A percentile compares a stretch with the other conserved stretches of the same genome.
Evolutionary conservation across 1,140 invertebrate species (phyloP).

Genomic region (Zaprionus camerounensis): DNA sequence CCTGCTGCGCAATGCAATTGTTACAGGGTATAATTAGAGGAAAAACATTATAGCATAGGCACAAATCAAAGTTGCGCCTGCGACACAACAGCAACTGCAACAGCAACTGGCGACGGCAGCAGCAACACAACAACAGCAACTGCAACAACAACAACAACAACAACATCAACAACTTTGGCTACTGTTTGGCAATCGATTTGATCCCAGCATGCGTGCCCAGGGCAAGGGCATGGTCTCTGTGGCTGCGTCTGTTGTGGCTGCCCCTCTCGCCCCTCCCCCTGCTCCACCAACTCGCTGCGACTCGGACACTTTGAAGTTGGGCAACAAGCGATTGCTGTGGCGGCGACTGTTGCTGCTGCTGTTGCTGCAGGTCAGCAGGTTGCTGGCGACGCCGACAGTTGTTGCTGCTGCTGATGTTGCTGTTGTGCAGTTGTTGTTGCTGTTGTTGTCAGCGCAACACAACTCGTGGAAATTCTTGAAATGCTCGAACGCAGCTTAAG

Average conservation of each 20-base stretch:
- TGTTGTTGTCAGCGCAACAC: constrained; percentile 68
- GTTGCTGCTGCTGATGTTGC: constrained; percentile 29
- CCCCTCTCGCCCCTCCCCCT: not conserved
- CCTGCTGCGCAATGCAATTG: not conserved
- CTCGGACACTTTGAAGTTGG: constrained; percentile 71
- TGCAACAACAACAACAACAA: constrained; percentile 21
- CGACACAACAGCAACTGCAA: constrained; percentile 40
- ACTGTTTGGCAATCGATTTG: constrained; percentile 73
- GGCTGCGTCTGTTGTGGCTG: not conserved
- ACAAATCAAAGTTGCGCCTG: constrained; percentile 64
- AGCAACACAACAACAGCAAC: constrained; percentile 19
- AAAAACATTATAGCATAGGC: constrained; percentile 54
- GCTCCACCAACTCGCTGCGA: not conserved
- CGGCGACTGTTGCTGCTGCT: constrained; percentile 44
- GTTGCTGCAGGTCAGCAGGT: constrained; percentile 75
- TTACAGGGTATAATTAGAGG: constrained; percentile 22
- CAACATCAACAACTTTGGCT: constrained; percentile 50
- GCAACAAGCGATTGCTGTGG: constrained; percentile 17
- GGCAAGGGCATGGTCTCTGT: constrained; percentile 56
- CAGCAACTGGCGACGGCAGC: constrained; percentile 13
- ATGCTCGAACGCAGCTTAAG: constrained; percentile 52
- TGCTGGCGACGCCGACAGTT: constrained; percentile 50
- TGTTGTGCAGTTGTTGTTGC: constrained; percentile 34
- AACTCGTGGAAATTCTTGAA: constrained; percentile 74
- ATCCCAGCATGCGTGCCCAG: constrained; percentile 49